Evolutionary conservation across 2,888 invertebrate genomes (phyloP).

Genomic region (Apamea sordens): DNA sequence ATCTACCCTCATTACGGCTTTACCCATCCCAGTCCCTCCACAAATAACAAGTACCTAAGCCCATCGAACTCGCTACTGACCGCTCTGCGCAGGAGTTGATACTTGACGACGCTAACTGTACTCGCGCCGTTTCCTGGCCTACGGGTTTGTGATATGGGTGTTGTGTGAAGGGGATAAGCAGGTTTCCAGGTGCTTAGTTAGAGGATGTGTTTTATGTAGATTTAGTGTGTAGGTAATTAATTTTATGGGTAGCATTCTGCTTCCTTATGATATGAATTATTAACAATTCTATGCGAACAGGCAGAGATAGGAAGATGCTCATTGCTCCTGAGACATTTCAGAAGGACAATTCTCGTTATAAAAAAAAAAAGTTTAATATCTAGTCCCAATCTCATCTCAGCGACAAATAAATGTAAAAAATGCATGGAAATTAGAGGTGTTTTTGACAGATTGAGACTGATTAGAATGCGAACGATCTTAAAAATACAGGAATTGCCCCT

Average conservation of each 20-base stretch:
- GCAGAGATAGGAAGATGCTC: no score
- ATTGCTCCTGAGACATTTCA: not conserved
- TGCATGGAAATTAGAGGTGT: no score
- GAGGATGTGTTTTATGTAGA: conserved; percentile 43
- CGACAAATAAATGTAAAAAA: no score
- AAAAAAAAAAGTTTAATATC: not conserved
- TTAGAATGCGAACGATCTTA: no score
- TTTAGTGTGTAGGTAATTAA: conserved; percentile 16
- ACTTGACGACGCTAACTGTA: conserved; percentile 61
- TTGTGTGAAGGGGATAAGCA: conserved; percentile 31
- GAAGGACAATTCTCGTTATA: not conserved
- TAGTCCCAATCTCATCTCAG: not conserved
- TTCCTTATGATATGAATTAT: conserved; percentile 22
- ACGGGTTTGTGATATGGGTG: conserved; percentile 55
- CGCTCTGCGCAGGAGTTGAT: conserved; percentile 46
- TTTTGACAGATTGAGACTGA: no score
- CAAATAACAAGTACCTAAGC: conserved; percentile 15
- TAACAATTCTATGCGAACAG: not conserved
- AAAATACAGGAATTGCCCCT: no score
- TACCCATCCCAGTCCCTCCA: not conserved
- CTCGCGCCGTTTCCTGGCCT: conserved; percentile 60
- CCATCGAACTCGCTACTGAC: conserved; percentile 39
- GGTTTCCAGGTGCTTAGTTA: conserved; percentile 18
- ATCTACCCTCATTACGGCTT: not conserved
- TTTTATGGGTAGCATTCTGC: conserved; percentile 17